Evolutionary conservation across 2,888 invertebrate species (phyloP), one percentile per base, ranked within the genome.

Genomic region (Camponotus fellah): DNA sequence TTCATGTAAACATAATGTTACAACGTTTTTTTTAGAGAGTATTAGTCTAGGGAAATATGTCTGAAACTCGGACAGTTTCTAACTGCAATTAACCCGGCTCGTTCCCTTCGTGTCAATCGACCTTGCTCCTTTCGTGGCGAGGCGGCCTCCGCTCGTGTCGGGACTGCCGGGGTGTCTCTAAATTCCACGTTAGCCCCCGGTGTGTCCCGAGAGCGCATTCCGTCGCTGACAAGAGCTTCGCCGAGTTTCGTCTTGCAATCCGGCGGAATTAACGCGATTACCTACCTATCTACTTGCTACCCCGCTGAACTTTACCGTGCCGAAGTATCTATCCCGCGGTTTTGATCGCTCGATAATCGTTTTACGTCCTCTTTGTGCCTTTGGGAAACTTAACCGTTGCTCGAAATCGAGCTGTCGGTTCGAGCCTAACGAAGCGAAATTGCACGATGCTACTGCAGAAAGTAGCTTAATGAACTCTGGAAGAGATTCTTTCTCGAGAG

Each of bases 121-220:
- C 46, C 71, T 71, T 60, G 79, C 46, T 60, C 60, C 60, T 80
- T 60, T 68, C 68, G 14, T 2, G 60, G 37, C 34, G 26, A n/a
- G 60, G 60, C 34, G 40, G 34, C 49, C n/a, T n/a, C 43, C n/a
- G 26, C n/a, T 12, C 65, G 53, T 49, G 64, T 60, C 43, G 60
- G 43, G 58, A 2, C 37, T 37, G 10, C 14, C 49, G 32, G 49
- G 4, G 49, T 49, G 53, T 53, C 8, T 53, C n/a, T 53, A 53
- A 53, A 53, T 53, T 53, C 53, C n/a, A 53, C 53, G 53, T 53
- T 53, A 53, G 53, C 53, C n/a, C n/a, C n/a, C n/a, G 8, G 6
- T n/a, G 46, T 69, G 58, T 80, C 79, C 71, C 60, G 77, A 43
- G 66, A 77, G 77, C 77, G 79, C 79, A 80, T 80, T 80, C 71